Evolutionary conservation across 1,140 invertebrate genomes (phyloP), one percentile per base, ranked within the genome.

Genomic region (Drosophila burlai): DNA sequence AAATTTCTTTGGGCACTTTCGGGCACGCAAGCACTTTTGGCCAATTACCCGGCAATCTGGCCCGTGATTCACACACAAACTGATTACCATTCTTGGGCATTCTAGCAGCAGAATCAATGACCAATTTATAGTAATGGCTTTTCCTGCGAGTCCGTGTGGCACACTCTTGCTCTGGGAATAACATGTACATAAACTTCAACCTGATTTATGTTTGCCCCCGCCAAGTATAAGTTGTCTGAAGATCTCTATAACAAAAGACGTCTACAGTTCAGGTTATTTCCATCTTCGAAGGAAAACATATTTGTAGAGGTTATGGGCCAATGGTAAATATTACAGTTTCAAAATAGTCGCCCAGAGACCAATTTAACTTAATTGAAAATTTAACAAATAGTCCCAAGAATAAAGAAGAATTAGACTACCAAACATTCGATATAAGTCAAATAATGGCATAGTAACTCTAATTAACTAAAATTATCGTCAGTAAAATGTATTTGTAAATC

Each of bases 21-120:
- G 76, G 80, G 85, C 85, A 89, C 85, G 85, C 85, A 89, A 90
- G 66, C 81, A 64, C 74, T 73, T 63, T 73, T 71, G 54, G 62
- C 68, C 80, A 90, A 89, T 89, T 89, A 85, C 84, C 63, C 34
- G 31, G 83, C 73, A 69, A 69, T 61, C 46, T 74, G 81, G 57
- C 38, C 42, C 76, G 81, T 61, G 78, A 84, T 79, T 71, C 67
- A 72, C 71, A 58, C 76, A 58, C 84, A 89, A 86, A 84, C 87
- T 89, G 84, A 85, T 89, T 85, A 90, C 73, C 84, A 89, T 89
- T 82, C 75, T 46, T 38, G 24, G 31, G 40, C 75, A 68, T 81
- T 68, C 78, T 79, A 82, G 67, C 83, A 78, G 65, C 64, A 80
- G 62, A 79, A 72, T 69, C 72, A 78, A 75, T 71, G 74, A 67